Conservation (phyloP, 2,888 invertebrate species). For the Pheosia gnoma region DNA sequence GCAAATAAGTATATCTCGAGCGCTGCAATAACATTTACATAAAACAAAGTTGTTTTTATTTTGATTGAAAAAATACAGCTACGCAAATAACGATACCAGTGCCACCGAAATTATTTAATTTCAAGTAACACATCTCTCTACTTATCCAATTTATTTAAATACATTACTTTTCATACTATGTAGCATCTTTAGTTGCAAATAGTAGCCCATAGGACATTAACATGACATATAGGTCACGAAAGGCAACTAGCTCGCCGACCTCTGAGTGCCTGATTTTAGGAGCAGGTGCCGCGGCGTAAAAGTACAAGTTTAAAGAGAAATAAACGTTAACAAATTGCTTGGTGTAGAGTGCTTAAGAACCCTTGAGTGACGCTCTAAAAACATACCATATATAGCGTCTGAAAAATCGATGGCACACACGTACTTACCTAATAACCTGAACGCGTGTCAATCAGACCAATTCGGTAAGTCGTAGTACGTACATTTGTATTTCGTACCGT, state of each 20-base stretch:
- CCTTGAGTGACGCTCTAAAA: slow-evolving; percentile 12
- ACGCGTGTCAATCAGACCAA: slow-evolving; percentile 36
- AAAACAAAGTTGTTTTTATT: no score
- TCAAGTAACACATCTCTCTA: no score
- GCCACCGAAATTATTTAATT: no score
- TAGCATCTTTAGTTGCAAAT: no score
- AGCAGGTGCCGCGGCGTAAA: slow-evolving; percentile 2
- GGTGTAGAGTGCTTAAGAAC: slow-evolving; percentile 4
- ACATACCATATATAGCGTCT: slow-evolving; percentile 14
- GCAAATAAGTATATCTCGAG: no score
- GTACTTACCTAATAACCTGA: slow-evolving; percentile 37
- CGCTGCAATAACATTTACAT: no score
- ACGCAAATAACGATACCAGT: no score
- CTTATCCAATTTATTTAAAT: no score
- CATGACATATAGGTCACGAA: background rate
- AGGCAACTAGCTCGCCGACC: background rate
- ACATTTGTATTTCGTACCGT: slow-evolving; percentile 12
- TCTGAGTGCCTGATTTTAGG: background rate
- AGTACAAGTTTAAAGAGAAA: slow-evolving; percentile 12
- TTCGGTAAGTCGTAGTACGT: slow-evolving; percentile 18
- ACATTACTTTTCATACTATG: no score
- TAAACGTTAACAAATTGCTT: slow-evolving; percentile 6
- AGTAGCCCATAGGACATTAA: slow-evolving; percentile 8
- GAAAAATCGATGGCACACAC: slow-evolving; percentile 29
- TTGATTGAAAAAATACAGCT: no score